Conservation (phyloP, 2,113 vertebrate species). For the Mus musculus region DNA sequence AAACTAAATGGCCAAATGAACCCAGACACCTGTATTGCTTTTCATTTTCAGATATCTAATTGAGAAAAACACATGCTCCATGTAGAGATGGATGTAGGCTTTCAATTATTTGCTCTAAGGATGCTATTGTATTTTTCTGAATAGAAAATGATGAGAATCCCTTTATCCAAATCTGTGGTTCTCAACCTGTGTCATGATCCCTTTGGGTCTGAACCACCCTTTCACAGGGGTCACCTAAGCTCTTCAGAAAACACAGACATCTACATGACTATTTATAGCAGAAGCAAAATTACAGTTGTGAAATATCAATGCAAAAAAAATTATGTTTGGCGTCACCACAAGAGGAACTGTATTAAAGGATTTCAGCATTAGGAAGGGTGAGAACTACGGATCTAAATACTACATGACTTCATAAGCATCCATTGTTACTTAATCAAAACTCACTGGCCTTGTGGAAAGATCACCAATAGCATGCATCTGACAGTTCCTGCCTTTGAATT, state of each 20-base stretch:
- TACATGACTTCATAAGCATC: neutral
- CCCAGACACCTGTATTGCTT: neutral
- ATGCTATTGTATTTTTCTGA: conserved; percentile 10
- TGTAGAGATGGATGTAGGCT: neutral
- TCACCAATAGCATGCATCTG: neutral
- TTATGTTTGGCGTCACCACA: neutral
- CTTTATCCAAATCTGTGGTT: neutral
- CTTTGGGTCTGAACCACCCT: neutral
- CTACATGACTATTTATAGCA: neutral
- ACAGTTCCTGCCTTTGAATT: neutral
- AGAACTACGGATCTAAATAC: neutral
- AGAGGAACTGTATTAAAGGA: neutral
- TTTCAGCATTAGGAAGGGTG: neutral
- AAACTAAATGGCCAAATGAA: conserved; percentile 39
- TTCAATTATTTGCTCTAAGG: conserved; percentile 19
- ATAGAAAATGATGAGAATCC: neutral
- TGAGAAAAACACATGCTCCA: neutral
- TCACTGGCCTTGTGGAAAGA: neutral
- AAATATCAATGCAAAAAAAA: neutral
- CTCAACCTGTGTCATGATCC: neutral
- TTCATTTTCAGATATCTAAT: conserved; percentile 24
- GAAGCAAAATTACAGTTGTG: neutral
- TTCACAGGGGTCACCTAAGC: neutral
- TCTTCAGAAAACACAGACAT: neutral
- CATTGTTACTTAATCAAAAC: neutral